These are phyloP conservation scores for Incurvaria masculella DNA, from an alignment of 2,888 invertebrate genomes.

Conservation along the genomic window DNA sequence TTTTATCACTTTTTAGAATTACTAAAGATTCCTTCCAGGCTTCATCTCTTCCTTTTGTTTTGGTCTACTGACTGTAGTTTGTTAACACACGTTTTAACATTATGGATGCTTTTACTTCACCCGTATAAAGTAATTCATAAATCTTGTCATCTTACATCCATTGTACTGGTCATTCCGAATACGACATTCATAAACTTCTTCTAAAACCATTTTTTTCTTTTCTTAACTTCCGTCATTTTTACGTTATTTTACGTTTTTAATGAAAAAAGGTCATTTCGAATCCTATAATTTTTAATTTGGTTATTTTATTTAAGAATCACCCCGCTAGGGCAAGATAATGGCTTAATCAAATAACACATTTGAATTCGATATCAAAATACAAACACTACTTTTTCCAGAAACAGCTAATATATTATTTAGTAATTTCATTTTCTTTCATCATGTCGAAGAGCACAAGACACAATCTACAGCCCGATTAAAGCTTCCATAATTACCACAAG, in stretches of 20 bases:
- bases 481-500: conserved; percentile 1
- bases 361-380: neutral
- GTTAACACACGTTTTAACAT: neutral
- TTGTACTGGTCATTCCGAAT: conserved; percentile 20
- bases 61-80: neutral
- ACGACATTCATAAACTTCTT: conserved; percentile 22
- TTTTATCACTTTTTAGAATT: no score
- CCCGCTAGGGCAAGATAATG: neutral
- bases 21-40: no score
- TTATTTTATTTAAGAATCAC: neutral
- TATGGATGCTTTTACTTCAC: conserved; percentile 6
- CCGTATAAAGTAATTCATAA: conserved; percentile 5
- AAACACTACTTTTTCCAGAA: neutral
- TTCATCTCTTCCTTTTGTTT: no score
- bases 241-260: neutral
- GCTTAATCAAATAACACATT: neutral
- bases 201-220: neutral
- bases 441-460: conserved; percentile 2
- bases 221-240: conserved; percentile 35
- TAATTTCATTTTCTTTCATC: no score
- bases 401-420: neutral
- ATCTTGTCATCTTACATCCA: conserved; percentile 21
- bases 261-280: neutral
- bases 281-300: no score
- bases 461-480: neutral